phyloP scores from a whole-genome alignment of 2,113 vertebrate genomes.

The Brachypteracias leptosomus region DNA sequence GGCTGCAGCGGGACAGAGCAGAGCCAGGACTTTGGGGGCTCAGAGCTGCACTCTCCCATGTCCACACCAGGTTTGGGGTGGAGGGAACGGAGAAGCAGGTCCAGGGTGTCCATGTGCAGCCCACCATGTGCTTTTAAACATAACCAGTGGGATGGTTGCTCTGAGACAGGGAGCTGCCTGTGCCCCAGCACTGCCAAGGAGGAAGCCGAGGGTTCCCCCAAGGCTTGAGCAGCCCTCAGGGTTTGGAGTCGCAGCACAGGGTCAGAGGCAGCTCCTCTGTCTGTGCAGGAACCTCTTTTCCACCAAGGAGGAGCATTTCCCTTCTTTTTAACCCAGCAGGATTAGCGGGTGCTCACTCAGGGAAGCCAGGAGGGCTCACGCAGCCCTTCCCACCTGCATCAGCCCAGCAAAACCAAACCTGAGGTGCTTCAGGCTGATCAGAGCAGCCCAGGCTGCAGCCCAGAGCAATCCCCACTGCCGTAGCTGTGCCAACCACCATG shows the following conservation, averaged over 20 bases:
- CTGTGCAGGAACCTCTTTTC: neutral
- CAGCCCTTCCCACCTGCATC: neutral
- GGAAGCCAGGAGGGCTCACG: neutral
- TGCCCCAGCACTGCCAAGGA: neutral
- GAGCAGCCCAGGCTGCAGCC: neutral
- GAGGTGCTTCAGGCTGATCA: neutral
- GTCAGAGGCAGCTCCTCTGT: neutral
- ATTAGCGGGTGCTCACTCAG: neutral
- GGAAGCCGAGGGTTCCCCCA: neutral
- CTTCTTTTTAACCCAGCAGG: neutral
- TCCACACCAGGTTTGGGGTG: neutral
- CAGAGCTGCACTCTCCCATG: neutral
- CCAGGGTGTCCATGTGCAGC: neutral
- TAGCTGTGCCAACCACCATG: rapidly evolving
- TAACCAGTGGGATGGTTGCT: neutral
- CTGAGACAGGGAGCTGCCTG: neutral
- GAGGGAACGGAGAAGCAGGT: neutral
- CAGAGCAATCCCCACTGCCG: neutral
- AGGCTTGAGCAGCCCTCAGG: neutral
- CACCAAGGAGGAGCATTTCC: neutral
- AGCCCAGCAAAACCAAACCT: neutral
- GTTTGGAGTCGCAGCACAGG: neutral
- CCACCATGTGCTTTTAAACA: neutral
- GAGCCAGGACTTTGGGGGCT: neutral
- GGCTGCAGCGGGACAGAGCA: neutral